A percentile compares a stretch with the other conserved stretches of the same genome.
These are phyloP conservation scores for Scelioninae gen. 2 DNA, from an alignment of 2,888 invertebrate species.

Conservation along the genomic window DNA sequence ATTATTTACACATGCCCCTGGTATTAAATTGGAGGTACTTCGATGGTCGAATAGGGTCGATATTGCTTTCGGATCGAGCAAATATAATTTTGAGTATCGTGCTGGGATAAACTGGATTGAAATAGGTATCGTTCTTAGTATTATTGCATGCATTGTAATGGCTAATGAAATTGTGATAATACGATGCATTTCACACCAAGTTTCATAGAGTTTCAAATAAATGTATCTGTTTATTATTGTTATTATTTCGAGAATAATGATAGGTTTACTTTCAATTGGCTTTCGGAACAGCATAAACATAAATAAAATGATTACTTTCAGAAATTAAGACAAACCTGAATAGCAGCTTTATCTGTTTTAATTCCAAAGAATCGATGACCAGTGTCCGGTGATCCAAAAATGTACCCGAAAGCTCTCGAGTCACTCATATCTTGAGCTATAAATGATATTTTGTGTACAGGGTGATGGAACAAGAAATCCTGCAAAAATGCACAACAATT, in stretches of 20 bases:
- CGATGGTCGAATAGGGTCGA: constrained; percentile 60
- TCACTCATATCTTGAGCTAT: constrained; percentile 99
- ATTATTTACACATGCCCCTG: constrained; percentile 72
- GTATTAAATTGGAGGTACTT: constrained; percentile 62
- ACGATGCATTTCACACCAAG: constrained; percentile 31
- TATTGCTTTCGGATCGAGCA: constrained; percentile 69
- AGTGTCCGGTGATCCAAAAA: constrained; percentile 96
- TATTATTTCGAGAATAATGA: too few relatives aligned
- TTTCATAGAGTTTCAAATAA: constrained; percentile 23
- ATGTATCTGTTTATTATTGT: constrained; percentile 24
- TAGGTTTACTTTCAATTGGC: too few relatives aligned
- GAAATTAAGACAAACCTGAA: constrained; percentile 84
- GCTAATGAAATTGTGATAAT: constrained; percentile 47
- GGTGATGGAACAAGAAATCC: constrained; percentile 97
- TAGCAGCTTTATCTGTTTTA: constrained; percentile 98
- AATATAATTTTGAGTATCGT: constrained; percentile 70
- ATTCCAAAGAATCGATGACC: constrained; percentile 99
- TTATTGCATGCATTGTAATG: constrained; percentile 35
- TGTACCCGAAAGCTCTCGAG: constrained; percentile 97
- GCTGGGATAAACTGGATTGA: constrained; percentile 50
- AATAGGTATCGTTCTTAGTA: constrained; percentile 42
- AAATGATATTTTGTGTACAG: constrained; percentile 98
- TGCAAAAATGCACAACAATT: constrained; percentile 73
- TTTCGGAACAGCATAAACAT: too few relatives aligned
- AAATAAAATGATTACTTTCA: too few relatives aligned